These are phyloP conservation scores for Spheniscus humboldti DNA, from an alignment of 2,797 vertebrate species.

Conservation along the genomic window DNA sequence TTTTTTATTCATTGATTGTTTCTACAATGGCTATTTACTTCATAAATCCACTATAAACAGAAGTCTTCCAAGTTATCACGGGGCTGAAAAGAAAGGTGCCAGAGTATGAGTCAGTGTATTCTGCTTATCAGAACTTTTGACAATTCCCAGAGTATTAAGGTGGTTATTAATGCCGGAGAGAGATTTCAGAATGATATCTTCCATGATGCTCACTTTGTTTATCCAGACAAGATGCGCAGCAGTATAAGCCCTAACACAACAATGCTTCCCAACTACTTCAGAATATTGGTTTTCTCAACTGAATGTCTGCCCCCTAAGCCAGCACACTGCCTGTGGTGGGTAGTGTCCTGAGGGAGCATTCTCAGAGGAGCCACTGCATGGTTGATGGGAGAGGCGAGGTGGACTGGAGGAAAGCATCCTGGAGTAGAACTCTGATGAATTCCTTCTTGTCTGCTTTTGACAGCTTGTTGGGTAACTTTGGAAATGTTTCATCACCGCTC, in stretches of 20 bases:
- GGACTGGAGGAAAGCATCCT: background rate
- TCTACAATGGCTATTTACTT: background rate
- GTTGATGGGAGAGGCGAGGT: background rate
- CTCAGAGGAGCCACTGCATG: background rate
- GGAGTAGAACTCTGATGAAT: background rate
- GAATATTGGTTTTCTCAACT: background rate
- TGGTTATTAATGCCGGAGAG: background rate
- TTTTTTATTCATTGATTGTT: background rate
- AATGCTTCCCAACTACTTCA: background rate
- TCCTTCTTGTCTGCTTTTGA: background rate
- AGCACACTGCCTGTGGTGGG: accelerated
- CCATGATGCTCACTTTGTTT: background rate
- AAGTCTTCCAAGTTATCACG: background rate
- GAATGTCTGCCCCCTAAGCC: background rate
- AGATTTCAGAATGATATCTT: background rate
- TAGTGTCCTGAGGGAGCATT: background rate
- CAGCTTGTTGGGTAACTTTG: background rate
- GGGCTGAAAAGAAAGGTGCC: background rate
- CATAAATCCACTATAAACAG: background rate
- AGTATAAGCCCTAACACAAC: background rate
- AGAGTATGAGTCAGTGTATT: background rate
- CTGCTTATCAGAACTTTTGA: background rate
- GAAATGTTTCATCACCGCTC: background rate
- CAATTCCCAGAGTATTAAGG: background rate
- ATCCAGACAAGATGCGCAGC: background rate